These are phyloP conservation scores for Coracias cyanogaster DNA, from an alignment of 2,797 vertebrate species.

Conservation along the genomic window DNA sequence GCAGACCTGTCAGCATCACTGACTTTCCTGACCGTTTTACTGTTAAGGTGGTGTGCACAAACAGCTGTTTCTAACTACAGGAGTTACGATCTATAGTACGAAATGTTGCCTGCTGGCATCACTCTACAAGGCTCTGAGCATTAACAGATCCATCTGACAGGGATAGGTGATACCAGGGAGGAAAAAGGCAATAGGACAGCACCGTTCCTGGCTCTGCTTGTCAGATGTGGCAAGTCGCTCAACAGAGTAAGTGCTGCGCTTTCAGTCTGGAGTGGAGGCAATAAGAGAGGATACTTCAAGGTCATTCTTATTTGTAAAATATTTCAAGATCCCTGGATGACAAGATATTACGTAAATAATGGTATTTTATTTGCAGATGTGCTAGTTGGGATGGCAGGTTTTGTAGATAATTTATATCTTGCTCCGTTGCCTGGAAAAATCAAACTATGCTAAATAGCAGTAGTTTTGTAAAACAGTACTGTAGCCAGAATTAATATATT, in stretches of 20 bases:
- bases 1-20: not conserved
- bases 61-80: not conserved
- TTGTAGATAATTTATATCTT: slow-evolving; percentile 37
- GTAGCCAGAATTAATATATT: slow-evolving; percentile 15
- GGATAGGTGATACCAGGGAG: not conserved
- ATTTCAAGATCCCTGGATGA: not conserved
- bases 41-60: not conserved
- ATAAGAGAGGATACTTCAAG: not conserved
- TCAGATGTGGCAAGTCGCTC: not conserved
- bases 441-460: not conserved
- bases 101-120: not conserved
- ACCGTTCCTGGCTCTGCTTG: not conserved
- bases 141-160: not conserved
- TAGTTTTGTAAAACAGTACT: not conserved
- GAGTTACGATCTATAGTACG: not conserved
- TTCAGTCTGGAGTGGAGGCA: not conserved
- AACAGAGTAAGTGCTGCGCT: not conserved
- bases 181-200: not conserved
- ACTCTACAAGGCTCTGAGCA: not conserved
- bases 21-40: not conserved
- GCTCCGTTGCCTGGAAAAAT: slow-evolving; percentile 2
- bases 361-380: slow-evolving; percentile 55
- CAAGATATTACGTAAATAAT: slow-evolving; percentile 12
- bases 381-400: slow-evolving; percentile 22
- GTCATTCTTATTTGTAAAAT: not conserved